Conservation (phyloP, 2,113 vertebrate species). For the Cyanoramphus novaezelandiae region DNA sequence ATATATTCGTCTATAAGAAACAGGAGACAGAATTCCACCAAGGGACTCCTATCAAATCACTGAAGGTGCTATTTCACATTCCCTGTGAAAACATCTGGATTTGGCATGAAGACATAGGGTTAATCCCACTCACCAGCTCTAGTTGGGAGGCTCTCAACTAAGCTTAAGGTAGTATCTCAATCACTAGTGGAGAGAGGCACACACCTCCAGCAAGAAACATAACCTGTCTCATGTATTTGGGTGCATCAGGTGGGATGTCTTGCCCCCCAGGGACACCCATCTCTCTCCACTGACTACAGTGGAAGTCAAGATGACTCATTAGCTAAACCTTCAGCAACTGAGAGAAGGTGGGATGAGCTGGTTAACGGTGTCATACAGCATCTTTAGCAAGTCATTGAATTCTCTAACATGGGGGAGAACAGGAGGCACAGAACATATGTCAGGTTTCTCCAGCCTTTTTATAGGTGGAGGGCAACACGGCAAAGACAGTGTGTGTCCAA, state of each 20-base stretch:
- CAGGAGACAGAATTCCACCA: background rate
- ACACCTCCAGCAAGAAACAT: accelerated
- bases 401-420: background rate
- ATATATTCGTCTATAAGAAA: background rate
- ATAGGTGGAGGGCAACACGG: accelerated
- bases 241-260: accelerated
- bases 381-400: background rate
- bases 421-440: background rate
- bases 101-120: background rate
- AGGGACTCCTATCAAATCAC: background rate
- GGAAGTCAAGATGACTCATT: background rate
- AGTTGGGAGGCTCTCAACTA: background rate
- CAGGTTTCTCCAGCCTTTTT: background rate
- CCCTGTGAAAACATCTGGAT: background rate
- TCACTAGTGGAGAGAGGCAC: background rate
- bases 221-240: accelerated
- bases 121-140: background rate
- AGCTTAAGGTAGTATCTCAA: background rate
- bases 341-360: background rate
- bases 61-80: background rate
- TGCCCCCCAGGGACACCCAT: no score
- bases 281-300: background rate
- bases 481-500: accelerated
- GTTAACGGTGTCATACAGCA: accelerated
- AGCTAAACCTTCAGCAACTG: background rate